Conservation (phyloP, 2,888 invertebrate genomes). For the Actias luna region DNA sequence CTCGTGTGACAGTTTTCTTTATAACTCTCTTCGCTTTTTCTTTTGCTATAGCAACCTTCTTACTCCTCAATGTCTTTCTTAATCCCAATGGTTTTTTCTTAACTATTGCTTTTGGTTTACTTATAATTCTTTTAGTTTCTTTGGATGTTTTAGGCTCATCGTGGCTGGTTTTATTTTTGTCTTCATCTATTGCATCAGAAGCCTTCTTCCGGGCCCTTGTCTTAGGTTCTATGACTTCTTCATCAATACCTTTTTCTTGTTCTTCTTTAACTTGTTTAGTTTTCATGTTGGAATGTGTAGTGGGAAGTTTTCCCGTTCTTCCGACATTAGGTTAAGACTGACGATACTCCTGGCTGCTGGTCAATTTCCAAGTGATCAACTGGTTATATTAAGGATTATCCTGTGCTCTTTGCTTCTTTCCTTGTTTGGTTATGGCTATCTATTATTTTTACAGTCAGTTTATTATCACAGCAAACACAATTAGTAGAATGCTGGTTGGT, state of each 20-base stretch:
- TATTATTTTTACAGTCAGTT: conserved; percentile 4
- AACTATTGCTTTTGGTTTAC: conserved; percentile 65
- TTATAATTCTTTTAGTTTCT: conserved; percentile 63
- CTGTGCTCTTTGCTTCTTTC: conserved; percentile 23
- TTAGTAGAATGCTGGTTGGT: conserved; percentile 27
- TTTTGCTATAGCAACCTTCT: conserved; percentile 60
- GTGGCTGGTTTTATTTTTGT: conserved; percentile 59
- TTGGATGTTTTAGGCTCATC: conserved; percentile 74
- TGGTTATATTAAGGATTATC: conserved; percentile 29
- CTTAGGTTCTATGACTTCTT: conserved; percentile 72
- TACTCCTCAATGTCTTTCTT: conserved; percentile 70
- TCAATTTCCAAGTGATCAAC: conserved; percentile 45
- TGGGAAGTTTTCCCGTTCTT: conserved; percentile 68
- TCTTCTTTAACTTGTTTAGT: conserved; percentile 76
- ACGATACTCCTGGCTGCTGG: conserved; percentile 43
- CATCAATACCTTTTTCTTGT: conserved; percentile 70
- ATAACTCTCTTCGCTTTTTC: conserved; percentile 65
- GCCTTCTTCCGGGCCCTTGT: conserved; percentile 77
- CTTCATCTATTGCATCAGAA: conserved; percentile 64
- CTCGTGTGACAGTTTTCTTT: conserved; percentile 56
- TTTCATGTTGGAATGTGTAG: conserved; percentile 80
- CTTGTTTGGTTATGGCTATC: conserved; percentile 29
- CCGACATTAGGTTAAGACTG: conserved; percentile 74
- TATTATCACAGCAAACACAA: conserved; percentile 39
- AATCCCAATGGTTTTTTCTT: conserved; percentile 74